Evolutionary conservation across 64 coral and sea anemone genomes (phyloP).

Genomic region (Actinia tenebrosa): DNA sequence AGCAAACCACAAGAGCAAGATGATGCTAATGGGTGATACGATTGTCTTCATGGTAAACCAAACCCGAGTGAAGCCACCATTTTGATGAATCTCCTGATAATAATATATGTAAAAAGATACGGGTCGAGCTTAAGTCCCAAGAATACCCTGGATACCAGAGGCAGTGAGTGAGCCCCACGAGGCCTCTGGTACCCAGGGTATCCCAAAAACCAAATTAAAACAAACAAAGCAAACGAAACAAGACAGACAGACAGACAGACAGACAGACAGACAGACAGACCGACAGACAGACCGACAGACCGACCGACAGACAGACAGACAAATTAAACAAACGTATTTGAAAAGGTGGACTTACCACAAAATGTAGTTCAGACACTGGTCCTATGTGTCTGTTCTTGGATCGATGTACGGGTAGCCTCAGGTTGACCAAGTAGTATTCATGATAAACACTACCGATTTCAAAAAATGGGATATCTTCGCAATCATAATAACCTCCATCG

Average conservation of each 20-base stretch:
- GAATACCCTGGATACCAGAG: no score
- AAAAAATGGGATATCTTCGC: constrained; percentile 87
- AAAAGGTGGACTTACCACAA: constrained; percentile 47
- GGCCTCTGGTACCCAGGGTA: no score
- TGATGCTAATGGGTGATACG: constrained; percentile 46
- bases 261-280: no score
- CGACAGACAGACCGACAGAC: no score
- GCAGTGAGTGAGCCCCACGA: no score
- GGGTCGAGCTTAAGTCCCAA: not conserved
- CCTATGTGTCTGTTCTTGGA: constrained; percentile 50
- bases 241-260: no score
- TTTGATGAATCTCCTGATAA: constrained; percentile 96
- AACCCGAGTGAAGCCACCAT: constrained; percentile 84
- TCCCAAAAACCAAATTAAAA: no score
- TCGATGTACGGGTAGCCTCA: constrained; percentile 44
- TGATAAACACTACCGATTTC: constrained; percentile 80
- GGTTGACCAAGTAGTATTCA: constrained; percentile 74
- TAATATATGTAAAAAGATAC: not conserved
- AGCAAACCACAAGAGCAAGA: constrained; percentile 79
- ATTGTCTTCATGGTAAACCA: constrained; percentile 96
- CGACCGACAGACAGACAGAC: no score
- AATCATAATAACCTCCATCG: constrained; percentile 57
- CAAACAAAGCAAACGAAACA: no score
- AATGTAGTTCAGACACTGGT: constrained; percentile 53
- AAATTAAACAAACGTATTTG: no score